A percentile compares a stretch with the other conserved stretches of the same genome.
Evolutionary conservation across 2,888 invertebrate species (phyloP).

Genomic region (Rambutsinella grinnellia): DNA sequence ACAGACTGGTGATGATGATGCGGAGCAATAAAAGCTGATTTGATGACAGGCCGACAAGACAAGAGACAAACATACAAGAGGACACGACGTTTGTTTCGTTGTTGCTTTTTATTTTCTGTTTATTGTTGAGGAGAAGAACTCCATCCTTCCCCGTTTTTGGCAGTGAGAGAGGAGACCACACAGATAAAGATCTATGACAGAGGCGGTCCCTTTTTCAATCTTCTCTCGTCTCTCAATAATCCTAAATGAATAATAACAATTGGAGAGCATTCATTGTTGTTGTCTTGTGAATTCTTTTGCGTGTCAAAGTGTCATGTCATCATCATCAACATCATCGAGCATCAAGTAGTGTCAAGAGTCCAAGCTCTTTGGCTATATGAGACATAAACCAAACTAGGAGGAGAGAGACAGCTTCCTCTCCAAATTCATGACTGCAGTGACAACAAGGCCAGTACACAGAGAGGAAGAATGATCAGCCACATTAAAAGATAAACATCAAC

Average conservation of each 20-base stretch:
- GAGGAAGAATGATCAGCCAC: background rate
- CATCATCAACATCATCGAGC: conserved; percentile 14
- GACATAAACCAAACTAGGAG: conserved; percentile 3
- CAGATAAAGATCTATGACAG: conserved; percentile 45
- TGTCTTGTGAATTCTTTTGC: conserved; percentile 29
- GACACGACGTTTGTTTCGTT: background rate
- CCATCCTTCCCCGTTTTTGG: no score
- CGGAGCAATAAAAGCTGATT: conserved; percentile 25
- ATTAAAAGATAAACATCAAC: conserved; percentile 35
- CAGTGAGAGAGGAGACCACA: no score
- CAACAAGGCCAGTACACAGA: conserved; percentile 27
- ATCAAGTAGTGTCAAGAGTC: conserved; percentile 3
- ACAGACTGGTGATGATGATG: conserved; percentile 18
- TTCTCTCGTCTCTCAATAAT: background rate
- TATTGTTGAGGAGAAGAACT: background rate
- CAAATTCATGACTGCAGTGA: background rate
- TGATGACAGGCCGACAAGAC: conserved; percentile 48
- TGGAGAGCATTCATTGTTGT: conserved; percentile 15
- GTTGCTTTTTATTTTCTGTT: background rate
- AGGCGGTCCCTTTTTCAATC: conserved; percentile 39
- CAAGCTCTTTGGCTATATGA: background rate
- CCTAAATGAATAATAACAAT: conserved; percentile 17
- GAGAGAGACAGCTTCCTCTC: background rate
- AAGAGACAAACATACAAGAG: background rate
- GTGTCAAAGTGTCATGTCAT: conserved; percentile 47